phyloP scores from a whole-genome alignment of 2,113 vertebrate species.

The Irena cyanogastra region DNA sequence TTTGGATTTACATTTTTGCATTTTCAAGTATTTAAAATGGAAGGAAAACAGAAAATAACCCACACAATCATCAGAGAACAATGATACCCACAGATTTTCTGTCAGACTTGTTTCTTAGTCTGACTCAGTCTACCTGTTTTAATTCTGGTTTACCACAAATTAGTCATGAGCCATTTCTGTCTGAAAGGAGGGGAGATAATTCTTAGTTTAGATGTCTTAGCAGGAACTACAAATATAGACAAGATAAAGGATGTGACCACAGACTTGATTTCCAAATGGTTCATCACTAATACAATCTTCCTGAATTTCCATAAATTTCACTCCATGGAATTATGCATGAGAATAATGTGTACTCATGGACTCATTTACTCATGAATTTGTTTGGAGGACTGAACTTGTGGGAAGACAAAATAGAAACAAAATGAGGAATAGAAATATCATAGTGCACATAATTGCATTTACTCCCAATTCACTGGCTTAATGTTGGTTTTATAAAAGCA shows the following conservation, averaged over 20 bases:
- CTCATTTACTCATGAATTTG: neutral
- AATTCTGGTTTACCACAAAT: neutral
- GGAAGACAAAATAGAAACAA: conserved; percentile 23
- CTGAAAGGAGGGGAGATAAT: neutral
- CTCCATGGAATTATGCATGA: neutral
- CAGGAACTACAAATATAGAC: neutral
- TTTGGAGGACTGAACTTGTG: conserved; percentile 4
- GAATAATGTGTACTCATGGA: neutral
- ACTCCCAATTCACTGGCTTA: conserved; percentile 11
- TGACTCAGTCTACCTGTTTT: neutral
- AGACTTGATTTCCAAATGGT: neutral
- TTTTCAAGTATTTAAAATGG: neutral
- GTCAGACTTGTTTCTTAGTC: neutral
- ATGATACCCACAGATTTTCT: neutral
- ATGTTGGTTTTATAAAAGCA: conserved; percentile 27
- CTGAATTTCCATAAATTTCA: conserved; percentile 4
- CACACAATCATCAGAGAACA: neutral
- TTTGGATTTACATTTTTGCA: neutral
- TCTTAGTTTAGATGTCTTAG: neutral
- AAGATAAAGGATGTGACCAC: neutral
- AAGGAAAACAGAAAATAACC: neutral
- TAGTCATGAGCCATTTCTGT: neutral
- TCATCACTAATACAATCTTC: conserved; percentile 8
- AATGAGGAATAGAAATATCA: conserved; percentile 21
- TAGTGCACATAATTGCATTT: neutral